A percentile compares a stretch with the other conserved stretches of the same genome.
Evolutionary conservation across 1,140 invertebrate species (phyloP).

Genomic region (Megathymus violae): DNA sequence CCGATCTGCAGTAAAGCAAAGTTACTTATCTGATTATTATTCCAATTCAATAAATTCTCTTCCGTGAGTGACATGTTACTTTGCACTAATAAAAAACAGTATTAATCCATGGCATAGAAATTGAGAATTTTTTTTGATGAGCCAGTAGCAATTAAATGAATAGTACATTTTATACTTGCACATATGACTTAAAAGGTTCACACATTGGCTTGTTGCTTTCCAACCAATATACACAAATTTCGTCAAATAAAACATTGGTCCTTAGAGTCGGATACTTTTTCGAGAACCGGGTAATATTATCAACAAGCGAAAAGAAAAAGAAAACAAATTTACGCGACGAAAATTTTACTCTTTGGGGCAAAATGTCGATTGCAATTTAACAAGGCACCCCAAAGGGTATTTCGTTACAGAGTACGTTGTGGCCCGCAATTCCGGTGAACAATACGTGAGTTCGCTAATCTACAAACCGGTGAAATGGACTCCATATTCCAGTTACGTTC

Average conservation of each 20-base stretch:
- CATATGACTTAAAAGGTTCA: too few species aligned
- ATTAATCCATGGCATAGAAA: too few species aligned
- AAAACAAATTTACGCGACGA: slow-evolving; percentile 24
- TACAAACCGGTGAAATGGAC: slow-evolving; percentile 16
- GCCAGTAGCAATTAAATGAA: too few species aligned
- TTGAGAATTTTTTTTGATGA: too few species aligned
- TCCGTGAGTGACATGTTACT: too few species aligned
- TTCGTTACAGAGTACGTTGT: slow-evolving; percentile 14
- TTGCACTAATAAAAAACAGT: too few species aligned
- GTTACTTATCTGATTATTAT: too few species aligned
- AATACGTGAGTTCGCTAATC: slow-evolving; percentile 19
- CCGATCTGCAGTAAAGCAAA: too few species aligned
- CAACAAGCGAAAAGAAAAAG: slow-evolving; percentile 22
- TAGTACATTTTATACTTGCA: too few species aligned
- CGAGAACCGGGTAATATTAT: slow-evolving; percentile 26
- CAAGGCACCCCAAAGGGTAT: slow-evolving; percentile 12
- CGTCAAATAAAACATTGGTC: slow-evolving; percentile 10
- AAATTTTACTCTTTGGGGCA: slow-evolving; percentile 24
- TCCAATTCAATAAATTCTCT: too few species aligned
- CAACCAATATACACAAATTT: slow-evolving; percentile 1
- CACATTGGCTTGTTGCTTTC: too few species aligned
- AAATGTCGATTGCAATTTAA: slow-evolving; percentile 31
- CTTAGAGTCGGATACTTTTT: slow-evolving; percentile 10
- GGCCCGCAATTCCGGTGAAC: slow-evolving; percentile 12
- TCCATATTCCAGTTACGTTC: slow-evolving; percentile 28